Evolutionary conservation across 2,888 invertebrate species (phyloP).

Genomic region (Chaitophorus viminalis): DNA sequence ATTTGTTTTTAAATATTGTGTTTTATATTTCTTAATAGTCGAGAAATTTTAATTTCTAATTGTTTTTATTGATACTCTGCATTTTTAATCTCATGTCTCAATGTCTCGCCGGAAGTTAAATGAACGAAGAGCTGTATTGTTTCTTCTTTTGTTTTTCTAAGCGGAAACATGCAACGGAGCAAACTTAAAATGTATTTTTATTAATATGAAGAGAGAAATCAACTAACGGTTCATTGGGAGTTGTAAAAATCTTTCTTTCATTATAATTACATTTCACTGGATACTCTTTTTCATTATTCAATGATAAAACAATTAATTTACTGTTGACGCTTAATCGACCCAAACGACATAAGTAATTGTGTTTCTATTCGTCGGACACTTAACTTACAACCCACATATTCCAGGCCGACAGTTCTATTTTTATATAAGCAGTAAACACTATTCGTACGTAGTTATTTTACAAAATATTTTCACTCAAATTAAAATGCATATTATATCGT

Average conservation of each 20-base stretch:
- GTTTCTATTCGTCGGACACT: no score
- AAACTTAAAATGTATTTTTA: constrained; percentile 22
- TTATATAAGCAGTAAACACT: no score
- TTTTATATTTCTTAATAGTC: background rate
- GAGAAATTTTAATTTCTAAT: constrained; percentile 6
- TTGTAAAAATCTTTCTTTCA: background rate
- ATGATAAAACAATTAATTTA: background rate
- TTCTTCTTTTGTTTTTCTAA: constrained; percentile 1
- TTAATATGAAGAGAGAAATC: constrained; percentile 1
- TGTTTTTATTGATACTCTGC: background rate
- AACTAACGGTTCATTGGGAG: constrained; percentile 5
- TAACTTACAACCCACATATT: no score
- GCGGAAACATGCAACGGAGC: constrained; percentile 24
- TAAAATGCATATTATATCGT: no score
- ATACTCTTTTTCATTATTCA: background rate
- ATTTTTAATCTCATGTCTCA: background rate
- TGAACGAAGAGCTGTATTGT: background rate
- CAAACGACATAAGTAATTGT: background rate
- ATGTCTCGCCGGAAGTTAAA: constrained; percentile 12
- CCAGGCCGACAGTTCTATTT: background rate
- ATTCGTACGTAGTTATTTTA: no score
- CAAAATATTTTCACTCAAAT: background rate
- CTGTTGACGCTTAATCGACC: background rate
- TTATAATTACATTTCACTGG: background rate
- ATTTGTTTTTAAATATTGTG: background rate